Evolutionary conservation across 2,113 vertebrate species (phyloP), one percentile per base, ranked within the genome.

Genomic region (Prionailurus viverrinus): DNA sequence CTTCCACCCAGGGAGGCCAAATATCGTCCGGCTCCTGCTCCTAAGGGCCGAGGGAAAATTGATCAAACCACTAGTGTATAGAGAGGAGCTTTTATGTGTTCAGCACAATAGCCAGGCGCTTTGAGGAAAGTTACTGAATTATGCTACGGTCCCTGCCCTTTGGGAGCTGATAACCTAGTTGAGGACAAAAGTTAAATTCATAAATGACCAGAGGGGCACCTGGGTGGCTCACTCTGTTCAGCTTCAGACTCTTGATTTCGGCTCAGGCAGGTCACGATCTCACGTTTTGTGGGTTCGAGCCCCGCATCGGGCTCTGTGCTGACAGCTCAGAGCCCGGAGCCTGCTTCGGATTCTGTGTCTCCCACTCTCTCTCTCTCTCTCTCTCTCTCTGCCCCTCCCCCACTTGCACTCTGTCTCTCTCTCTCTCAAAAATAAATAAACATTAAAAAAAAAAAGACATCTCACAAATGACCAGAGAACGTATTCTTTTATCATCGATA

Each of bases 381-480:
- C 58, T 58, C 58, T 58, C 19, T 61, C 21, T 61, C 58, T 61
- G 58, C 21, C 58, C 58, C 58, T 23, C 21, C 21, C 21, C 21
- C 7, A 7, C 21, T 61, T 61, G 58, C 58, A 23, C 58, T 61
- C 58, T 61, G 6, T 23, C 58, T 58, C 55, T 61, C 58, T 61
- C 58, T 23, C 58, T 61, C 58, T 61, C 58, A 61, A 61, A 61
- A 23, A 61, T 61, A 58, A 58, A 21, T 18, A 58, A 58, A 19
- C 55, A 21, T 58, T 19, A 7, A 58, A 58, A 58, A 55, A 55
- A 58, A 21, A 53, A 19, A 58, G 19, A 19, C 55, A 45, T 18
- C 18, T 94, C 53, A 94, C 31, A 84, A 95, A n/a, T 94, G 61
- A 73, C 41, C 41, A 58, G 31, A 90, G 15, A 91, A 87, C 74